A percentile compares a stretch with the other conserved stretches of the same genome.
These are phyloP conservation scores for Drosophila kepulauana DNA, from an alignment of 1,140 invertebrate species.

Conservation along the genomic window DNA sequence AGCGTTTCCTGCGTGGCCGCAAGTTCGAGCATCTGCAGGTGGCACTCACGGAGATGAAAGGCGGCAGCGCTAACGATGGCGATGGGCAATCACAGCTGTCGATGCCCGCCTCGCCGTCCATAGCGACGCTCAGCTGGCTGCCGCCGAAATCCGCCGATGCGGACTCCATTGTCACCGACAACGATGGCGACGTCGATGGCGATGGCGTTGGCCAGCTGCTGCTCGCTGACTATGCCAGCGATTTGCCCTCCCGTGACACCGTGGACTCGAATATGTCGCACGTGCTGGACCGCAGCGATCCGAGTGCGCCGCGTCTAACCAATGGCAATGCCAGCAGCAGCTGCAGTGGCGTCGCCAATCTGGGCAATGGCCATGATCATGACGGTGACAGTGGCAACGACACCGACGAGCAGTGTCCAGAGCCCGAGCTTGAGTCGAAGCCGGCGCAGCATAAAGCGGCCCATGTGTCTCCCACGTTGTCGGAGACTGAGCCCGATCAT, in stretches of 20 bases:
- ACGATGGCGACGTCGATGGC: constrained; percentile 61
- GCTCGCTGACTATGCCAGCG: constrained; percentile 86
- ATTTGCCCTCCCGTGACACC: constrained; percentile 88
- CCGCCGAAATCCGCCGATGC: constrained; percentile 86
- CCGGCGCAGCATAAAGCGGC: constrained; percentile 12
- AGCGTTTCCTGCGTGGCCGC: constrained; percentile 93
- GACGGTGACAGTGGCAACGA: constrained; percentile 73
- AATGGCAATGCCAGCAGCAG: constrained; percentile 32
- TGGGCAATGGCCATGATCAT: constrained; percentile 51
- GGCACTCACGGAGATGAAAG: constrained; percentile 89
- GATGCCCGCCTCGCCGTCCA: constrained; percentile 89
- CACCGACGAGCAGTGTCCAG: constrained; percentile 75
- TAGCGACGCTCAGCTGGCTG: constrained; percentile 91
- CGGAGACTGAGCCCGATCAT: constrained; percentile 25
- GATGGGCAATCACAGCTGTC: constrained; percentile 86
- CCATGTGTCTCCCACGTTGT: background rate
- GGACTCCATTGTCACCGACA: constrained; percentile 86
- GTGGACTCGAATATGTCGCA: constrained; percentile 87
- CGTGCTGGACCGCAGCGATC: constrained; percentile 82
- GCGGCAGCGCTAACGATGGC: constrained; percentile 72
- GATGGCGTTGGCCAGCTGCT: constrained; percentile 71
- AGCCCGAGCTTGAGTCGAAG: constrained; percentile 45
- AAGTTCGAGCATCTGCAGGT: constrained; percentile 96
- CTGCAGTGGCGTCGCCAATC: constrained; percentile 34
- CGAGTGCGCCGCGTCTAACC: constrained; percentile 53